phyloP scores from a whole-genome alignment of 1,140 invertebrate species.

The Meloidogyne exigua region DNA sequence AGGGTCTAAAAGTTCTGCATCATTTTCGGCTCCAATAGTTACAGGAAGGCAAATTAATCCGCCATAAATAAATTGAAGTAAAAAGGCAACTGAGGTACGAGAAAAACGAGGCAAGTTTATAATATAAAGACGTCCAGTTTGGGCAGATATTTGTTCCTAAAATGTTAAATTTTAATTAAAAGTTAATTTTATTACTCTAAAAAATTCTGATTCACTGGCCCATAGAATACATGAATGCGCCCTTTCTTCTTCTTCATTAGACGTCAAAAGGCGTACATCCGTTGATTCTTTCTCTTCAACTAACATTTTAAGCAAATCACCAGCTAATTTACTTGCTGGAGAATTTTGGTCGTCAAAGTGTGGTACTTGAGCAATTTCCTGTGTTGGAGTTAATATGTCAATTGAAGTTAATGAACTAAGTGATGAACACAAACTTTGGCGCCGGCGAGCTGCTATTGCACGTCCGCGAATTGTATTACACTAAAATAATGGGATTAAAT shows the following conservation, averaged over 20 bases:
- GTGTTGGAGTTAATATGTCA: constrained; percentile 54
- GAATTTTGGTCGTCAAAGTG: constrained; percentile 30
- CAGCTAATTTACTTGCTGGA: constrained; percentile 47
- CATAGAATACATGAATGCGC: constrained; percentile 57
- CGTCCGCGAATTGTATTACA: constrained; percentile 14
- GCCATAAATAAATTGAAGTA: constrained; percentile 57
- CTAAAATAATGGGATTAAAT: neutral
- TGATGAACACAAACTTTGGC: constrained; percentile 34
- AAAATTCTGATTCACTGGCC: constrained; percentile 53
- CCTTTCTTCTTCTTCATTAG: constrained; percentile 39
- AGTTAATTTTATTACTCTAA: constrained; percentile 12
- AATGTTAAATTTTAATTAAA: neutral
- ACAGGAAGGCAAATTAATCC: constrained; percentile 51
- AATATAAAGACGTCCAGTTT: neutral
- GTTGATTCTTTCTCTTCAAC: constrained; percentile 37
- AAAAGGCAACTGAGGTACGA: constrained; percentile 48
- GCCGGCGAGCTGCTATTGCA: constrained; percentile 22
- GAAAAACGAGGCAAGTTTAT: constrained; percentile 35
- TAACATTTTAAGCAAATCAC: constrained; percentile 58
- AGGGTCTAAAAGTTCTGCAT: constrained; percentile 51
- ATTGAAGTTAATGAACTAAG: constrained; percentile 59
- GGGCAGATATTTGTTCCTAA: constrained; percentile 10
- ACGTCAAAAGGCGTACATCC: constrained; percentile 50
- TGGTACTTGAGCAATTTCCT: constrained; percentile 37
- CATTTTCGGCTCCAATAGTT: constrained; percentile 31